Evolutionary conservation across 2,888 invertebrate species (phyloP).

Genomic region (Reticulitermes lucifugus): DNA sequence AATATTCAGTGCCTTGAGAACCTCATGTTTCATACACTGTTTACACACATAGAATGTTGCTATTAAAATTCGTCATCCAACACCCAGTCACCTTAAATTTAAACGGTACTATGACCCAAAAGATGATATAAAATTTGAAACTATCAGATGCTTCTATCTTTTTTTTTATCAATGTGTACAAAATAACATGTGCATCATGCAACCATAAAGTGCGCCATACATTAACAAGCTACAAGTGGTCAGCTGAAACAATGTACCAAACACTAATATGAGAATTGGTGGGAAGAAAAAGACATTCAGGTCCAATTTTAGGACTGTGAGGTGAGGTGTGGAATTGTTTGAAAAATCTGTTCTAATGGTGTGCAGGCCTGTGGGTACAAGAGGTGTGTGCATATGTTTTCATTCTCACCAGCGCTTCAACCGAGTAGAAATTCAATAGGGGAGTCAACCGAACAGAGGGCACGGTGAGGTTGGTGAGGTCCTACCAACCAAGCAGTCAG

Average conservation of each 20-base stretch:
- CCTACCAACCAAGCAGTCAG: slow-evolving; percentile 20
- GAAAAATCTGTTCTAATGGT: neutral
- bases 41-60: too few relatives aligned
- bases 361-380: neutral
- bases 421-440: slow-evolving; percentile 21
- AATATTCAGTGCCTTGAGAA: too few relatives aligned
- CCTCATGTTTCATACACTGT: too few relatives aligned
- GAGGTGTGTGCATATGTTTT: slow-evolving; percentile 5
- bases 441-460: slow-evolving; percentile 24
- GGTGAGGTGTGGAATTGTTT: neutral
- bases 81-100: too few relatives aligned
- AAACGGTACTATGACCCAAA: too few relatives aligned
- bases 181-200: too few relatives aligned
- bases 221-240: too few relatives aligned
- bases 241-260: neutral
- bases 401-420: slow-evolving; percentile 7
- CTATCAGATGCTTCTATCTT: too few relatives aligned
- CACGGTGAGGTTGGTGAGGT: slow-evolving; percentile 22
- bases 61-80: too few relatives aligned
- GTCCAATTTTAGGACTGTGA: neutral
- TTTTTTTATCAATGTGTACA: too few relatives aligned
- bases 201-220: too few relatives aligned
- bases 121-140: too few relatives aligned
- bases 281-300: neutral
- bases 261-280: neutral